Evolutionary conservation across 2,888 invertebrate species (phyloP).

Genomic region (Metalampra italica): DNA sequence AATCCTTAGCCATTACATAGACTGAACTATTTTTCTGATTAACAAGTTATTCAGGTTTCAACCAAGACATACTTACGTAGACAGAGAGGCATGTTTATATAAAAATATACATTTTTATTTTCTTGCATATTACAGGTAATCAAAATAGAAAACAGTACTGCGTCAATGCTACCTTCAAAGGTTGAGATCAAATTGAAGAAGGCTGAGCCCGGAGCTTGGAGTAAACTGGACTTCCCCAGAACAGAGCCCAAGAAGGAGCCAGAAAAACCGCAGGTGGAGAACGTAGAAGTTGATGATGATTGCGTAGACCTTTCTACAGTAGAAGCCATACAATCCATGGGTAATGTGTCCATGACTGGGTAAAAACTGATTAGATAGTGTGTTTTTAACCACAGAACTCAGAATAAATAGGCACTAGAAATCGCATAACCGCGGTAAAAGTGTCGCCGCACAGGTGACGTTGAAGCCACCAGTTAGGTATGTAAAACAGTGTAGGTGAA

Average conservation of each 20-base stretch:
- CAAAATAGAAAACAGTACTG: conserved; percentile 83
- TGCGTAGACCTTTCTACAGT: conserved; percentile 87
- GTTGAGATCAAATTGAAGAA: conserved; percentile 95
- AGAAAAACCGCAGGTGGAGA: conserved; percentile 19
- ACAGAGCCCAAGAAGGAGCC: conserved; percentile 35
- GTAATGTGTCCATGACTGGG: conserved; percentile 54
- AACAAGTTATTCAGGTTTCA: too few relatives aligned
- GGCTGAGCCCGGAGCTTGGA: conserved; percentile 90
- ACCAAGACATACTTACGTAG: too few relatives aligned
- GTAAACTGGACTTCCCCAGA: conserved; percentile 83
- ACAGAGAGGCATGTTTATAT: too few relatives aligned
- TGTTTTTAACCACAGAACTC: too few relatives aligned
- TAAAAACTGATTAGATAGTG: conserved; percentile 14
- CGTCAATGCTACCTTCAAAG: conserved; percentile 91
- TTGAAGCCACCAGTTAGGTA: too few relatives aligned
- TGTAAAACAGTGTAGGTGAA: too few relatives aligned
- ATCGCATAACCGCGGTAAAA: too few relatives aligned
- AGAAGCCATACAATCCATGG: conserved; percentile 62
- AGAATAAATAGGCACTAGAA: too few relatives aligned
- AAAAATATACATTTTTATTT: too few relatives aligned
- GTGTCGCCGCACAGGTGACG: too few relatives aligned
- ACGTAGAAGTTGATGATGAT: conserved; percentile 67
- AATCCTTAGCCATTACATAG: too few relatives aligned
- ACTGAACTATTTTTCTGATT: too few relatives aligned
- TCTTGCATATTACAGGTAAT: conserved; percentile 80